Base-by-base conservation (phyloP, 2,888 invertebrate genomes). In the Agrotis exclamationis region DNA sequence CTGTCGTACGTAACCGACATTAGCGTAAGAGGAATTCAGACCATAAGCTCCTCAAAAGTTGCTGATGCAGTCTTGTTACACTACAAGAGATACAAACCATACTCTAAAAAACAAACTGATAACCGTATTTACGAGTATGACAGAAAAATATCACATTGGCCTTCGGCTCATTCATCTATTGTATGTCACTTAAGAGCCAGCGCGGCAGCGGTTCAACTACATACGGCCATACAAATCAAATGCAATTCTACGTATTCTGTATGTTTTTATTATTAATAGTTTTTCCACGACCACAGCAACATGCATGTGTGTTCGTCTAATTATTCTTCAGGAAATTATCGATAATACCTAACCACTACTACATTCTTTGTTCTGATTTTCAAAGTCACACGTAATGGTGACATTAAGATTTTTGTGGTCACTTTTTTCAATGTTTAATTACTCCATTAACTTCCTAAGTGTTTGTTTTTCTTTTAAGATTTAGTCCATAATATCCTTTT, bases 91-190 rank as follows among this genome's bases (percentile, higher is more conserved):
- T 0, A n/a, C 33, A 39, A 63, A 63, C 28, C 11, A 28, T 14
- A 2, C 18, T 28, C 20, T 14, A 18, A 4, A 63, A 44, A 20
- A 51, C 14, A 24, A 7, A 24, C 11, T 24, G 24, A 48, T 53
- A 24, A 33, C 3, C 18, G 22, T 60, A 58, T 50, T 70, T 77
- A n/a, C n/a, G n/a, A n/a, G n/a, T n/a, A 48, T 24, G 13, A 51
- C 14, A 66, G 39, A 62, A 78, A 51, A 47, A 66, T 53, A 39
- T 48, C 1, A 33, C n/a, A 14, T 22, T 45, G 70, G n/a, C 63
- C 77, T 77, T 77, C 60, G 7, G 7, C 11, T 57, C 18, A 45
- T 39, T 75, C 63, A 18, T 48, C 56, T 63, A 80, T 77, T 77
- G 80, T 77, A 50, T 45, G 7, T 45, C 70, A 77, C 69, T 77